A percentile compares a stretch with the other conserved stretches of the same genome.
These are phyloP conservation scores for Gallinago undulata DNA, from an alignment of 2,113 vertebrate species.

Conservation along the genomic window DNA sequence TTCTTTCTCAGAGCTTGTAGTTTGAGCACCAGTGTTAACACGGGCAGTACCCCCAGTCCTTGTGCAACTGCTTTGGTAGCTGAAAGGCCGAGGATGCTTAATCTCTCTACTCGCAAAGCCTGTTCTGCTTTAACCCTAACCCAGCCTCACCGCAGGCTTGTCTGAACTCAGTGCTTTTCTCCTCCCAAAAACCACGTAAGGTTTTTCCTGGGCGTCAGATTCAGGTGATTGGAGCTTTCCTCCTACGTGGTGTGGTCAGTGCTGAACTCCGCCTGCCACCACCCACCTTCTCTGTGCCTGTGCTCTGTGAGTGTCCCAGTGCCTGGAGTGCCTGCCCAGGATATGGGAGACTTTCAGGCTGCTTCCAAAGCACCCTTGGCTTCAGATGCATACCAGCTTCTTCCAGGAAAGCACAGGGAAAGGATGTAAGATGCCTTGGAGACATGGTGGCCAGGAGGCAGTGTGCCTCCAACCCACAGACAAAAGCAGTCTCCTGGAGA, in stretches of 20 bases:
- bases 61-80: background rate
- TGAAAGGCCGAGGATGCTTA: background rate
- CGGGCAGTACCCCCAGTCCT: background rate
- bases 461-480: background rate
- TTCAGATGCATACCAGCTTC: background rate
- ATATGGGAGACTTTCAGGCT: background rate
- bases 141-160: background rate
- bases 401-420: background rate
- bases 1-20: constrained; percentile 10
- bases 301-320: background rate
- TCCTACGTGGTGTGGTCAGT: fast-evolving
- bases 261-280: background rate
- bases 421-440: background rate
- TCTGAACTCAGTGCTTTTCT: background rate
- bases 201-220: background rate
- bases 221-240: background rate
- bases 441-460: background rate
- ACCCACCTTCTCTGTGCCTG: background rate
- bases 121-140: background rate
- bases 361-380: background rate
- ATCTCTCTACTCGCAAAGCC: background rate
- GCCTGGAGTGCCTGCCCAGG: background rate
- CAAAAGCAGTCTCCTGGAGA: background rate
- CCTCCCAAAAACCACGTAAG: background rate
- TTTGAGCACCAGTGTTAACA: background rate